Evolutionary conservation across 2,113 vertebrate genomes (phyloP).

Genomic region (Laticauda laticaudata): DNA sequence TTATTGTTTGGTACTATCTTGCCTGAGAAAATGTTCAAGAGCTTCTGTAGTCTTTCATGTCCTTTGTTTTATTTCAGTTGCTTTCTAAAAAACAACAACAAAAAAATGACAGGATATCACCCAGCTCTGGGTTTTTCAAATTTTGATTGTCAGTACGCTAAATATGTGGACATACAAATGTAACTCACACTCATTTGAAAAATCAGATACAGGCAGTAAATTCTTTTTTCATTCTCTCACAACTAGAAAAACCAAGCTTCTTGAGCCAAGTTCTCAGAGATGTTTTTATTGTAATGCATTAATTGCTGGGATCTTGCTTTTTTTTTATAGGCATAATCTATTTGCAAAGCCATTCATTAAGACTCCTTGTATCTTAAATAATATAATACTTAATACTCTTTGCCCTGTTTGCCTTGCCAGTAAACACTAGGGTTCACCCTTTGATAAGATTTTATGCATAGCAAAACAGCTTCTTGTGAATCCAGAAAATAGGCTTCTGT

Average conservation of each 20-base stretch:
- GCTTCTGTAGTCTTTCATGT: background rate
- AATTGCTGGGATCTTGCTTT: background rate
- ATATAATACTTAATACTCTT: background rate
- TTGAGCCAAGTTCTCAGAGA: background rate
- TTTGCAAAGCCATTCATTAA: background rate
- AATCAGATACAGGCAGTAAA: background rate
- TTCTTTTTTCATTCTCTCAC: background rate
- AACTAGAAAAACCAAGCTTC: background rate
- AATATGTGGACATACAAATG: background rate
- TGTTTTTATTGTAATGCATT: background rate
- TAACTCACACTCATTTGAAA: background rate
- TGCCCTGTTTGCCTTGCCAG: conserved; percentile 10
- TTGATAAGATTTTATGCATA: conserved; percentile 49
- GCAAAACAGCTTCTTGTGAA: conserved; percentile 25
- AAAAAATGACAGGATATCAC: background rate
- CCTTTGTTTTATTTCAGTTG: background rate
- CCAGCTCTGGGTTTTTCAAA: background rate
- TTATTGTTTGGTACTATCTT: background rate
- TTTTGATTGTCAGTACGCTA: background rate
- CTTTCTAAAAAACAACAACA: background rate
- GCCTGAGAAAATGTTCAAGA: background rate
- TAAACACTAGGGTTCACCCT: conserved; percentile 22
- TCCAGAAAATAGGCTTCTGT: background rate
- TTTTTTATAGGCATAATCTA: background rate
- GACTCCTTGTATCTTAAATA: background rate